phyloP scores from a whole-genome alignment of 2,113 vertebrate genomes.

The Helogale parvula region DNA sequence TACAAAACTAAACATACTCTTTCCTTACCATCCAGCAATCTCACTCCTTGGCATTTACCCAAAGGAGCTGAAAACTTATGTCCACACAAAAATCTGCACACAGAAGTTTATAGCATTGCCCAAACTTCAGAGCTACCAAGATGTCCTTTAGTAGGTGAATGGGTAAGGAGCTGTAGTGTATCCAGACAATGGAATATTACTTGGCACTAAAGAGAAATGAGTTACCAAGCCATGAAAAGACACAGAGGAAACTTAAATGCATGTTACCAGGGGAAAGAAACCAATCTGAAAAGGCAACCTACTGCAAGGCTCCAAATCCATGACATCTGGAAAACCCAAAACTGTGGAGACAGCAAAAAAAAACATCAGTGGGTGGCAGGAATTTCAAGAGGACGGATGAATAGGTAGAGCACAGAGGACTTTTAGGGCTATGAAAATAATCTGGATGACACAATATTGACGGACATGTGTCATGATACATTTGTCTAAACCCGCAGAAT shows the following conservation, averaged over 20 bases:
- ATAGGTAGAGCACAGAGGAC: background rate
- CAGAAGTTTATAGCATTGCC: background rate
- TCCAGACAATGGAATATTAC: too few species aligned
- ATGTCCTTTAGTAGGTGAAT: background rate
- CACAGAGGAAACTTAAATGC: background rate
- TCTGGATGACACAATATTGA: too few species aligned
- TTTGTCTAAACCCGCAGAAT: background rate
- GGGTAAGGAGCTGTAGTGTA: background rate
- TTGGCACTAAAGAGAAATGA: background rate
- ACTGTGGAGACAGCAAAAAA: background rate
- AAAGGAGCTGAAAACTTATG: background rate
- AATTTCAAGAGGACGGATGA: background rate
- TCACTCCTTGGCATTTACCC: background rate
- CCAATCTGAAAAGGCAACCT: background rate
- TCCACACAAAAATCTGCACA: background rate
- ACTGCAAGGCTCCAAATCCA: background rate
- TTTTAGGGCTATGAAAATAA: background rate
- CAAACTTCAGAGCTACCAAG: background rate
- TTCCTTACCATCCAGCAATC: background rate
- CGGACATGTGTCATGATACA: background rate
- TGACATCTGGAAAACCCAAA: background rate
- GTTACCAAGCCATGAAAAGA: background rate
- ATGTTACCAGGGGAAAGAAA: background rate
- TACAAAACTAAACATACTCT: background rate
- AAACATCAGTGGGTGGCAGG: background rate